A percentile compares a stretch with the other conserved stretches of the same genome.
These are phyloP conservation scores for Ataeniobius toweri DNA, from an alignment of 2,797 vertebrate species.

Conservation along the genomic window DNA sequence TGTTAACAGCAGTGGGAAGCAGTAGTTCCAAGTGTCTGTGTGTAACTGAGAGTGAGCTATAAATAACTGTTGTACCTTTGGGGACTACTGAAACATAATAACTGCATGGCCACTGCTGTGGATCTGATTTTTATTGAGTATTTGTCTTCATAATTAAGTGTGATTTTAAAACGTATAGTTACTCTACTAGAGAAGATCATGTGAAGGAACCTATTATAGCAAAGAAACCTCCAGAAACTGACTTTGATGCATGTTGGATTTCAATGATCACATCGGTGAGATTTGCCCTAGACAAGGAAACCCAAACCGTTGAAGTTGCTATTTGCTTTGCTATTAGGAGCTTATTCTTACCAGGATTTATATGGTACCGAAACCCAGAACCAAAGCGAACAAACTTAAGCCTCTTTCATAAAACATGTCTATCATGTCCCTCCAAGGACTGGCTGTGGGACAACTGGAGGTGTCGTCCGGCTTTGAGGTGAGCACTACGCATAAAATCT, in stretches of 20 bases:
- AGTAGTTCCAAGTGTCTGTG: neutral
- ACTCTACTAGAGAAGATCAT: neutral
- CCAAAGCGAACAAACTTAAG: neutral
- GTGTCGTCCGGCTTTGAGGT: neutral
- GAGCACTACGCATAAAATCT: neutral
- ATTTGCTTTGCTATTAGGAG: neutral
- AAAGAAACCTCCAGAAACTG: neutral
- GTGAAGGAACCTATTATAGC: neutral
- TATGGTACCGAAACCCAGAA: neutral
- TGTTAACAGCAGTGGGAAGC: constrained; percentile 13
- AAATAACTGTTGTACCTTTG: constrained; percentile 29
- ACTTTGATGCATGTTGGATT: neutral
- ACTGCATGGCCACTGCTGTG: neutral
- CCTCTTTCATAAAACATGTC: neutral
- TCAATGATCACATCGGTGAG: neutral
- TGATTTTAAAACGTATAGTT: neutral
- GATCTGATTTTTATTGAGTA: neutral
- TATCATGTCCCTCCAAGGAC: neutral
- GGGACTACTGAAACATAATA: constrained; percentile 2
- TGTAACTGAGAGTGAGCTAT: constrained; percentile 8
- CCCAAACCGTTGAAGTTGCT: neutral
- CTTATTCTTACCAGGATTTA: neutral
- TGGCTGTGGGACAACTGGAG: neutral
- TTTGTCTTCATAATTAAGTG: neutral
- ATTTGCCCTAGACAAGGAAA: neutral